These are phyloP conservation scores for Julus scandinavius DNA, from an alignment of 2,888 invertebrate species.

Conservation along the genomic window DNA sequence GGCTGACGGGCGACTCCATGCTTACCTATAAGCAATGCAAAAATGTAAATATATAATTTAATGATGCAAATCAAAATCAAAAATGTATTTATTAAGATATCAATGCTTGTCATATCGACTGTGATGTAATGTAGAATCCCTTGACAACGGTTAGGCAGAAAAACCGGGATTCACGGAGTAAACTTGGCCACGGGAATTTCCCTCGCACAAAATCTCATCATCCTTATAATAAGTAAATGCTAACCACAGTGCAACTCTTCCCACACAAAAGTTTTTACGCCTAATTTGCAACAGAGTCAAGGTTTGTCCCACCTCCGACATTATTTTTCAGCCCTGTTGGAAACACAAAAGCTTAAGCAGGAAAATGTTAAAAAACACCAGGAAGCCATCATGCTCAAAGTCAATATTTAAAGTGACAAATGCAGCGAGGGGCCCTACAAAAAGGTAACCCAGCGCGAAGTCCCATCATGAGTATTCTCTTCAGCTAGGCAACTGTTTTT, in stretches of 20 bases:
- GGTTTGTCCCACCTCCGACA: background rate
- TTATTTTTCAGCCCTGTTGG: background rate
- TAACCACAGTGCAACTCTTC: no score
- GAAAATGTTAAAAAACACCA: background rate
- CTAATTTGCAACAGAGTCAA: background rate
- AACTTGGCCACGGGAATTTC: background rate
- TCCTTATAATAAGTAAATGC: background rate
- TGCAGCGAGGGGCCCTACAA: background rate
- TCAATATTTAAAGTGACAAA: background rate
- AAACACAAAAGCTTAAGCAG: background rate
- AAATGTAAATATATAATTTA: background rate
- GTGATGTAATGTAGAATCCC: no score
- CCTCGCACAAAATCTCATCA: background rate
- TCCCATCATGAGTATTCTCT: background rate
- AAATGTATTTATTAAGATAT: no score
- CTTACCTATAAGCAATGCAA: background rate
- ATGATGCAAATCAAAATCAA: no score
- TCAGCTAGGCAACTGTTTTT: background rate
- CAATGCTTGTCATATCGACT: no score
- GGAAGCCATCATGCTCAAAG: background rate
- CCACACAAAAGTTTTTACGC: no score
- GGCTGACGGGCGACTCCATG: background rate
- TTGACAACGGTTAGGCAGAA: no score
- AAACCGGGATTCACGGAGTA: no score
- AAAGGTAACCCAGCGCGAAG: background rate